Conservation (phyloP, 2,888 invertebrate genomes). For the Watsonalla binaria region DNA sequence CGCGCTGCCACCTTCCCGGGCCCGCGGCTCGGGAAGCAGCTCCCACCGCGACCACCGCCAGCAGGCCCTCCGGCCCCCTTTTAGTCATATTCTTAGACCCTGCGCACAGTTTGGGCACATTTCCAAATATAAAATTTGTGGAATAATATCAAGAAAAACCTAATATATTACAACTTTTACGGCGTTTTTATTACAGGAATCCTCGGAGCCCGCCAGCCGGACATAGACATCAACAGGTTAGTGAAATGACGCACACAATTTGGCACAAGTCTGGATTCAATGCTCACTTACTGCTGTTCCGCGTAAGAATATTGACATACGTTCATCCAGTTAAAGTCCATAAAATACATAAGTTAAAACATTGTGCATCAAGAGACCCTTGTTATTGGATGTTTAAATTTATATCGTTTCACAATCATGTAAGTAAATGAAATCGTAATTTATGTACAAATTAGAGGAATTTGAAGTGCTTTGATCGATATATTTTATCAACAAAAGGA, state of each 20-base stretch:
- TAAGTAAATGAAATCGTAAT: constrained; percentile 3
- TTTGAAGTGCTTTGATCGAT: constrained; percentile 25
- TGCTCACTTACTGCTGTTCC: not conserved
- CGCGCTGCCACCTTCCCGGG: too few species aligned
- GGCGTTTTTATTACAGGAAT: constrained; percentile 42
- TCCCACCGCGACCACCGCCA: too few species aligned
- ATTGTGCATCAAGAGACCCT: not conserved
- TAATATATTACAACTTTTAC: not conserved
- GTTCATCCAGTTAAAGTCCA: not conserved
- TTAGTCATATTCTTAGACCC: too few species aligned
- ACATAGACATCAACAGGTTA: constrained; percentile 64
- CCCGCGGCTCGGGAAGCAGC: too few species aligned
- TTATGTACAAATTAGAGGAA: constrained; percentile 2
- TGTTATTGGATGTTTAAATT: not conserved
- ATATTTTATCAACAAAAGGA: constrained; percentile 33
- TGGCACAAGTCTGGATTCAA: constrained; percentile 25
- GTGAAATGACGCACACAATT: constrained; percentile 35
- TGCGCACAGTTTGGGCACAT: not conserved
- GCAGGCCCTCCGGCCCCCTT: too few species aligned
- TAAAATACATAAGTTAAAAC: not conserved
- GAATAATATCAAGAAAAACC: not conserved
- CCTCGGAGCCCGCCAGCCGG: constrained; percentile 45
- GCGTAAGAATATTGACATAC: not conserved
- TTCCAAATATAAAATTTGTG: not conserved
- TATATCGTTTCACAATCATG: not conserved